Evolutionary conservation across 2,113 vertebrate species (phyloP).

Genomic region (Hemichromis elongatus): DNA sequence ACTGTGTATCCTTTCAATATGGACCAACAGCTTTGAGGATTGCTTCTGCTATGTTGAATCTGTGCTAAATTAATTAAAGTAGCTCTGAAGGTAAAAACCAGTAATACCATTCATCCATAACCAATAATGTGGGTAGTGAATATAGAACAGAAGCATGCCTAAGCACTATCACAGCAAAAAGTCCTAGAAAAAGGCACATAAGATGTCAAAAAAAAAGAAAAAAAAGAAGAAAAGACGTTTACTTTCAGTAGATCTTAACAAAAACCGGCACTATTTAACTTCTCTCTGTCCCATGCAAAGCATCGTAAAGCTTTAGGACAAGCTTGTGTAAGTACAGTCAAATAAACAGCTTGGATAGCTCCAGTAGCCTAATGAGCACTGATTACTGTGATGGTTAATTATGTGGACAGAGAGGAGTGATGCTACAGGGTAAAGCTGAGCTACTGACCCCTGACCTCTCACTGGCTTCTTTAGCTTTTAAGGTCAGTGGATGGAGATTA

Average conservation of each 20-base stretch:
- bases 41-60: not conserved
- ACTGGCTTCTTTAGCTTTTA: conserved; percentile 19
- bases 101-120: too few relatives aligned
- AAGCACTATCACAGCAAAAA: not conserved
- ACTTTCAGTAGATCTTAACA: not conserved
- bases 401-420: conserved; percentile 45
- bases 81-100: too few relatives aligned
- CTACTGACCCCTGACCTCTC: conserved; percentile 39
- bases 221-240: not conserved
- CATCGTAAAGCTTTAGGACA: not conserved
- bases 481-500: conserved; percentile 43
- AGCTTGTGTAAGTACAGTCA: conserved; percentile 26
- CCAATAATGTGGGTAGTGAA: not conserved
- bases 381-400: conserved; percentile 55
- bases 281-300: not conserved
- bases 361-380: conserved; percentile 28
- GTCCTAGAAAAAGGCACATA: not conserved
- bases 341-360: conserved; percentile 25
- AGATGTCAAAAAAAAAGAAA: not conserved
- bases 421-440: conserved; percentile 32
- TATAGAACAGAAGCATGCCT: not conserved
- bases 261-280: not conserved
- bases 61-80: not conserved
- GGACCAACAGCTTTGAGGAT: not conserved
- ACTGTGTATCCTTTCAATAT: not conserved